Conservation (phyloP, 2,888 invertebrate genomes). For the Lasioglossum oenotherae region DNA sequence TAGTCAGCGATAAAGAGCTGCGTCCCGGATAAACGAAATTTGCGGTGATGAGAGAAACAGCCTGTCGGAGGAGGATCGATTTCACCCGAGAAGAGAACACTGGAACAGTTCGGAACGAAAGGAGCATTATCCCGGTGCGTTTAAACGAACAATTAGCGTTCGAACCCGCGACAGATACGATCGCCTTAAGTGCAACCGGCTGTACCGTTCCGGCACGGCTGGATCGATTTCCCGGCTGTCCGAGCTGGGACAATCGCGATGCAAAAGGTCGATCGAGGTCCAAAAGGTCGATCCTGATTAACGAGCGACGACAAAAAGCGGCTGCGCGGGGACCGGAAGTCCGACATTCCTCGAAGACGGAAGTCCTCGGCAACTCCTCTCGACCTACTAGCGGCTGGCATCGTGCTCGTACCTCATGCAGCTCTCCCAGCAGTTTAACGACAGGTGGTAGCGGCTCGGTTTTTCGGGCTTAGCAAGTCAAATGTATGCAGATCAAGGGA, state of each 20-base stretch:
- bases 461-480: conserved; percentile 81
- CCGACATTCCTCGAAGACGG: conserved; percentile 52
- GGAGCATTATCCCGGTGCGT: neutral
- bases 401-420: conserved; percentile 47
- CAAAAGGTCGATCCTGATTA: conserved; percentile 45
- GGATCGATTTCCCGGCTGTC: conserved; percentile 30
- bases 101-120: neutral
- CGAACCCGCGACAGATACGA: neutral
- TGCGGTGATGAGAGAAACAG: neutral
- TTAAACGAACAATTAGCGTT: neutral
- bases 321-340: conserved; percentile 29
- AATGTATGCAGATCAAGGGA: conserved; percentile 79
- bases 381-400: conserved; percentile 49
- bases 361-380: conserved; percentile 34
- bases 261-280: neutral
- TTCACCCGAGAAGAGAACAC: neutral
- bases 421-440: conserved; percentile 54
- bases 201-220: neutral
- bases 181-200: neutral
- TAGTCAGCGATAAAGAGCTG: neutral
- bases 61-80: neutral
- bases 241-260: neutral
- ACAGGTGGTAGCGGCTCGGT: conserved; percentile 51
- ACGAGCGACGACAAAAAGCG: conserved; percentile 44
- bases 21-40: too few relatives aligned